Conservation (phyloP, 2,888 invertebrate species). For the Acrocera orbiculus region DNA sequence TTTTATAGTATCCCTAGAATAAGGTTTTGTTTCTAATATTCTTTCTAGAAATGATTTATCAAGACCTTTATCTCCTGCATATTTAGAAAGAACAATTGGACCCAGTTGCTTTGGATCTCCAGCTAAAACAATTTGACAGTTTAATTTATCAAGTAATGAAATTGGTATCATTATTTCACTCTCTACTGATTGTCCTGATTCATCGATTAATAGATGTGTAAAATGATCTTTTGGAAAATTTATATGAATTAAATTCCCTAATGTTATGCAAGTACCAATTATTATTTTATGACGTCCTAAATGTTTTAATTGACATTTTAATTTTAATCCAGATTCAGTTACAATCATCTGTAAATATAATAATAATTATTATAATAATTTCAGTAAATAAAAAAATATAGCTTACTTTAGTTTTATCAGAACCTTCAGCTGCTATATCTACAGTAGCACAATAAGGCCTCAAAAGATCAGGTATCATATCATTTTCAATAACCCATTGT, state of each 20-base stretch:
- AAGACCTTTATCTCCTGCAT: conserved; percentile 47
- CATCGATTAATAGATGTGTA: conserved; percentile 80
- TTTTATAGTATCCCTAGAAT: conserved; percentile 40
- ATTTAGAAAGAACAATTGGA: conserved; percentile 53
- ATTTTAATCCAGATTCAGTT: conserved; percentile 29
- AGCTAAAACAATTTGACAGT: conserved; percentile 51
- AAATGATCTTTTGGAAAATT: conserved; percentile 64
- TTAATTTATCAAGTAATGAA: conserved; percentile 39
- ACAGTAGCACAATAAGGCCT: conserved; percentile 52
- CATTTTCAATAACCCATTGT: conserved; percentile 41
- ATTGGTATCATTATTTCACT: conserved; percentile 75
- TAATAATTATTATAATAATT: not conserved
- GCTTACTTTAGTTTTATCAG: conserved; percentile 22
- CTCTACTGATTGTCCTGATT: conserved; percentile 85
- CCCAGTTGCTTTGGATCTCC: conserved; percentile 87
- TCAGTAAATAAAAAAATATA: conserved; percentile 5
- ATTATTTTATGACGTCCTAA: conserved; percentile 64
- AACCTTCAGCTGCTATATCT: conserved; percentile 23
- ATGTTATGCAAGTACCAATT: conserved; percentile 64
- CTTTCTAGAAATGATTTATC: conserved; percentile 54
- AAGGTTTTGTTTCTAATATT: conserved; percentile 45
- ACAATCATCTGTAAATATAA: conserved; percentile 20
- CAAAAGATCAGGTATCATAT: conserved; percentile 44
- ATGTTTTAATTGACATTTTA: conserved; percentile 38
- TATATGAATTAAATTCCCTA: conserved; percentile 51